Percentiles rank a stretch among this genome's conserved stretches.
These are phyloP conservation scores for Eristalis tenax DNA, from an alignment of 2,888 invertebrate species.

Conservation along the genomic window DNA sequence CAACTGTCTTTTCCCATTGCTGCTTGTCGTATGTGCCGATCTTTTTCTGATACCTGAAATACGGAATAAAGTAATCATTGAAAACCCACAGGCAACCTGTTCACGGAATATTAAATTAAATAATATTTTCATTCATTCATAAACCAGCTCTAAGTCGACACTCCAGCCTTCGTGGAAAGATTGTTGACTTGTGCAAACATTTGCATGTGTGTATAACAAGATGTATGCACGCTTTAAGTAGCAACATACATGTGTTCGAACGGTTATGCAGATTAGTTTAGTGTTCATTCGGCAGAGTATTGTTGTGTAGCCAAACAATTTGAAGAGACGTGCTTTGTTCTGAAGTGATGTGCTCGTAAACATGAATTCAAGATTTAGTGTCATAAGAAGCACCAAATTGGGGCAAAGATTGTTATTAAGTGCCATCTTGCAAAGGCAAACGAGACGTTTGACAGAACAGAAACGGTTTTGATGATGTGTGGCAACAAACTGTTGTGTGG, in stretches of 20 bases:
- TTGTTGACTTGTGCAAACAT: not conserved
- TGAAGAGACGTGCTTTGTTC: not conserved
- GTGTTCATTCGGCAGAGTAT: not conserved
- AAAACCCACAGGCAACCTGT: not conserved
- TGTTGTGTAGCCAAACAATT: not conserved
- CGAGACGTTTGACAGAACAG: no score
- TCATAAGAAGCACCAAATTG: not conserved
- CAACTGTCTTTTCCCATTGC: slow-evolving; percentile 97
- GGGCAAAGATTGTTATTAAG: not conserved
- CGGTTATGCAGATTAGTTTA: not conserved
- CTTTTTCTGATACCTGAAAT: slow-evolving; percentile 93
- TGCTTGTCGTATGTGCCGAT: slow-evolving; percentile 98
- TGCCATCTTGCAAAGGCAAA: no score
- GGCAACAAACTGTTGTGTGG: no score
- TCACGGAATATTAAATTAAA: not conserved
- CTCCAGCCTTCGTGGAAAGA: no score
- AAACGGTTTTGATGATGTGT: no score
- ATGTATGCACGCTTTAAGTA: no score
- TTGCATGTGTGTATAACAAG: no score
- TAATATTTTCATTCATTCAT: not conserved
- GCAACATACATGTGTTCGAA: not conserved
- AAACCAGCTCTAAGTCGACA: not conserved
- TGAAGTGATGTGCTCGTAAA: not conserved
- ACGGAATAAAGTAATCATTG: not conserved
- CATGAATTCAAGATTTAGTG: not conserved